A percentile compares a stretch with the other conserved stretches of the same genome.
Conservation (phyloP, 2,888 invertebrate genomes). For the Stegophylla sp. region DNA sequence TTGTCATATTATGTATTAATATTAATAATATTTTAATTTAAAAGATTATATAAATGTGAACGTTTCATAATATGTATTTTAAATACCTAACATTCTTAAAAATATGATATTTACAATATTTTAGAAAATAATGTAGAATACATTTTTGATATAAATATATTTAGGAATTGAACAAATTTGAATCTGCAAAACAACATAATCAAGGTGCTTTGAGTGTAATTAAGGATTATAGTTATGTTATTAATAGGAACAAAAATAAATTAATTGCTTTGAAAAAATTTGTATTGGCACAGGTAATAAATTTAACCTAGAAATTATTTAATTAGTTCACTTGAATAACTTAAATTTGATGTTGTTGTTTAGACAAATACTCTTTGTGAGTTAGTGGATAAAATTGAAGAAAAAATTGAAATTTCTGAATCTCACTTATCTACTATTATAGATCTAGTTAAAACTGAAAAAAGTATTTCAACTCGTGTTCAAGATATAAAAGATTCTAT, state of each 20-base stretch:
- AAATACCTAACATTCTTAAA: too few relatives aligned
- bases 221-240: background rate
- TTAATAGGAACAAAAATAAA: background rate
- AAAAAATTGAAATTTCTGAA: background rate
- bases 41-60: too few relatives aligned
- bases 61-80: too few relatives aligned
- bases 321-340: too few relatives aligned
- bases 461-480: constrained; percentile 8
- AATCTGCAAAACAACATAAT: background rate
- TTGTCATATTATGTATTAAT: background rate
- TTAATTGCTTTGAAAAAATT: constrained; percentile 5
- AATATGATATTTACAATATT: too few relatives aligned
- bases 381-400: constrained; percentile 16
- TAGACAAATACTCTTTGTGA: constrained; percentile 20
- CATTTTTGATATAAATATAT: background rate
- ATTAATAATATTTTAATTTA: too few relatives aligned
- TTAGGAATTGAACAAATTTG: constrained; percentile 28
- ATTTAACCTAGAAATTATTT: background rate
- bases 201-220: constrained; percentile 17
- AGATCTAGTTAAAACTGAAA: background rate
- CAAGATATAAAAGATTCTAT: background rate
- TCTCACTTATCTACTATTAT: background rate
- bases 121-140: too few relatives aligned
- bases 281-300: constrained; percentile 31
- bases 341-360: constrained; percentile 19